Evolutionary conservation across 2,888 invertebrate genomes (phyloP).

Genomic region (Pilophorus perplexus): DNA sequence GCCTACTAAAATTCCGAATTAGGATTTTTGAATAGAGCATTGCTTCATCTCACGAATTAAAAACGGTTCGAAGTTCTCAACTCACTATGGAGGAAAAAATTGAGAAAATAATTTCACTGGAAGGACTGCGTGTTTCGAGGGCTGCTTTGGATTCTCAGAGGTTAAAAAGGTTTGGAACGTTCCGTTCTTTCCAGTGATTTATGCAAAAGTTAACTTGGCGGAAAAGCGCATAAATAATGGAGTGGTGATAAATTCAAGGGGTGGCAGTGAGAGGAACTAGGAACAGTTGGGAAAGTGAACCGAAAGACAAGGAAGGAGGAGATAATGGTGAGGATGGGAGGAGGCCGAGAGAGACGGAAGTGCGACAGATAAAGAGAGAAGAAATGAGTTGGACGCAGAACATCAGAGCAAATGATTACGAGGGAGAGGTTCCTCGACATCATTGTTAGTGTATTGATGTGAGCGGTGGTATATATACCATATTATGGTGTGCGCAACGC

Average conservation of each 20-base stretch:
- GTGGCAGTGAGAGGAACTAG: constrained; percentile 22
- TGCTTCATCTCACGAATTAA: too few relatives aligned
- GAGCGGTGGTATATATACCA: too few relatives aligned
- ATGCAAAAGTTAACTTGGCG: constrained; percentile 33
- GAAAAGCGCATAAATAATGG: constrained; percentile 35
- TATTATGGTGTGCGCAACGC: too few relatives aligned
- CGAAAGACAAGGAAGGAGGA: neutral
- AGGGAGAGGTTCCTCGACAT: too few relatives aligned
- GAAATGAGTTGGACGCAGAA: too few relatives aligned
- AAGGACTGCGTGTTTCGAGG: too few relatives aligned
- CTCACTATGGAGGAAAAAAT: neutral
- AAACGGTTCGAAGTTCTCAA: neutral
- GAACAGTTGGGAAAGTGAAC: constrained; percentile 19
- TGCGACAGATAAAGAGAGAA: too few relatives aligned
- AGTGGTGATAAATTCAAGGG: constrained; percentile 32
- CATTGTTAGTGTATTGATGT: too few relatives aligned
- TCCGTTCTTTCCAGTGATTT: constrained; percentile 20
- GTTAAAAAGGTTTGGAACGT: constrained; percentile 13
- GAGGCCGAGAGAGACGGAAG: too few relatives aligned
- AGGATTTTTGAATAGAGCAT: too few relatives aligned
- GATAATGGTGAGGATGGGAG: neutral
- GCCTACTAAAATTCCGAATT: too few relatives aligned
- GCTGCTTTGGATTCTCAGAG: neutral
- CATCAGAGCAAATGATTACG: too few relatives aligned
- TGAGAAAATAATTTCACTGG: neutral